A percentile compares a stretch with the other conserved stretches of the same genome.
Evolutionary conservation across 2,888 invertebrate genomes (phyloP).

Genomic region (Polydesmus complanatus): DNA sequence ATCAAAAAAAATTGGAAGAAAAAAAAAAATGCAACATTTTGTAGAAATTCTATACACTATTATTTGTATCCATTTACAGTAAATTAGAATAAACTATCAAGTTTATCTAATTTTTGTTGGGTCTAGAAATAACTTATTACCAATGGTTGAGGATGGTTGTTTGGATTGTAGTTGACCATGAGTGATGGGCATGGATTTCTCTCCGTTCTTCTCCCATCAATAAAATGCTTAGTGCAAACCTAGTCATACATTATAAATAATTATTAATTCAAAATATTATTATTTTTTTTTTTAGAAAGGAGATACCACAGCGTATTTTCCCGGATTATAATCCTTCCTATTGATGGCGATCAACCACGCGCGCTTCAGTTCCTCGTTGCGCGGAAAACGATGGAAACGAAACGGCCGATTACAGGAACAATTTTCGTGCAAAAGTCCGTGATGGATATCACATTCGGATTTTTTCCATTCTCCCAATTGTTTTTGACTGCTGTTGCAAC

Average conservation of each 20-base stretch:
- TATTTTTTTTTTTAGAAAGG: not conserved
- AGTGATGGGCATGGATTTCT: not conserved
- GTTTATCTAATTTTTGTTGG: too few species aligned
- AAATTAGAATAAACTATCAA: not conserved
- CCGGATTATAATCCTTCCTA: constrained; percentile 1
- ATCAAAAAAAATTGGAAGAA: too few species aligned
- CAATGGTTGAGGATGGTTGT: not conserved
- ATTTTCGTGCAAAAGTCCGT: not conserved
- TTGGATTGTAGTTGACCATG: not conserved
- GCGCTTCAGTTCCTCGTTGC: not conserved
- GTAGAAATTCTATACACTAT: too few species aligned
- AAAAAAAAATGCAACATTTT: too few species aligned
- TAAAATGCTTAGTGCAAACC: not conserved
- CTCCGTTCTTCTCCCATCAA: not conserved
- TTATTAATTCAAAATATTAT: not conserved
- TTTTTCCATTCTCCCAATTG: constrained; percentile 3
- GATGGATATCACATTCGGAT: not conserved
- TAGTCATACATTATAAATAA: too few species aligned
- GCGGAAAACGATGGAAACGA: constrained; percentile 1
- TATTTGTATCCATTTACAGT: too few species aligned
- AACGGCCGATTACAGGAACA: not conserved
- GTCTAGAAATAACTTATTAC: not conserved
- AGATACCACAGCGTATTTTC: constrained; percentile 4
- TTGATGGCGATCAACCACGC: constrained; percentile 1
- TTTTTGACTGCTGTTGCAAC: constrained; percentile 1